Base-by-base conservation (phyloP, 2,113 vertebrate genomes). In the Meriones unguiculatus region DNA sequence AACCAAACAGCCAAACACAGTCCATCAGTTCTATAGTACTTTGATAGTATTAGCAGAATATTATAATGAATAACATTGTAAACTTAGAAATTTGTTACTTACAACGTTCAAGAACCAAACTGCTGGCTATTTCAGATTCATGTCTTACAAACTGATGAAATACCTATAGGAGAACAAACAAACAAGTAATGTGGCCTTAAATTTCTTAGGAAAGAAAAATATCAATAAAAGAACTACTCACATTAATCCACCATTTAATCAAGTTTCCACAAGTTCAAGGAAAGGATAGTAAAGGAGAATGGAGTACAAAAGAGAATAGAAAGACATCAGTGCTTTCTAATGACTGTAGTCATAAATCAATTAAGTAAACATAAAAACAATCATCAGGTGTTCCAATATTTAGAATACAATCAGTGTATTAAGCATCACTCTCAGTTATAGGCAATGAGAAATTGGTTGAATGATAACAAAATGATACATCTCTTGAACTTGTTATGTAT, bases 71-170 rank as follows among this genome's bases (percentile, higher is more conserved):
- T 5, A 86, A 75, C 50, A 84, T 10, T 86, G 52, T 35, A 86
- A 67, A 85, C 67, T 81, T 75, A 52, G 67, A 75, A 92, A 78
- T 89, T 12, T 87, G 32, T 32, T 93, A 99, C 99, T 99, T 97
- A 99, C 99, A 99, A 99, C 99, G 98, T 97, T 99, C 99, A 0
- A 99, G 98, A 84, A 99, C 98, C 89, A 99, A 87, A 0, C 96
- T 98, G 87, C 17, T n/a, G 14, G 94, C 11, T 7, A 99, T 98
- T 73, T 99, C 99, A 85, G 98, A 99, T 0, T 97, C 97, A 96
- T 98, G 98, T 96, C 99, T 99, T 89, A 99, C 98, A 95, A 98
- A 98, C 91, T 99, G 99, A 46, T 96, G 98, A 46, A 99, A 89
- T 35, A 99, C 98, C 99, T 99, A 97, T 41, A 94, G 22, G 32